These are phyloP conservation scores for Chirona hameri DNA, from an alignment of 2,888 invertebrate species.

Conservation along the genomic window DNA sequence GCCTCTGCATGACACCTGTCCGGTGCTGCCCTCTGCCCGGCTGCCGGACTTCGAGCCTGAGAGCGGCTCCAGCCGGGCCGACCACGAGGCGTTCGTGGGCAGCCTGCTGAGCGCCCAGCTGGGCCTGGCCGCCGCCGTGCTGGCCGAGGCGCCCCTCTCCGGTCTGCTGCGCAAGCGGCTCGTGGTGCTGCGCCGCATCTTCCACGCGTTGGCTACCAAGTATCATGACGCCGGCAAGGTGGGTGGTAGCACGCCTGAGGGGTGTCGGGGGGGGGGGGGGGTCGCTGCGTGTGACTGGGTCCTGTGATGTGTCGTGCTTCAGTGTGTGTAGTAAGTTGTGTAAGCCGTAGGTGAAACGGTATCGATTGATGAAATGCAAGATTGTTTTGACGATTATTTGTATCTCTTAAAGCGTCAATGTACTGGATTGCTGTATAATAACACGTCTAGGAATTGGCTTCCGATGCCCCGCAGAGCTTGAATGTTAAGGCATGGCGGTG, in stretches of 20 bases:
- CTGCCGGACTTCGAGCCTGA: slow-evolving; percentile 58
- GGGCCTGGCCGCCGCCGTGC: slow-evolving; percentile 44
- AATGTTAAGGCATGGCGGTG: no score
- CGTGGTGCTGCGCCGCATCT: slow-evolving; percentile 56
- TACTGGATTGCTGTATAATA: no score
- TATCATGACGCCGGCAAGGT: slow-evolving; percentile 48
- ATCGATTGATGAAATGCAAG: no score
- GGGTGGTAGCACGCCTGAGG: background rate
- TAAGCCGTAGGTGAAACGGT: no score
- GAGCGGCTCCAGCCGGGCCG: slow-evolving; percentile 46
- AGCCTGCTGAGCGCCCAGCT: slow-evolving; percentile 54
- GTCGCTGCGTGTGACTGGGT: no score
- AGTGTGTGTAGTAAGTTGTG: no score
- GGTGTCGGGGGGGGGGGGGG: background rate
- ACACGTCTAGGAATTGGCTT: no score
- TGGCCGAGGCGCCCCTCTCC: slow-evolving; percentile 58
- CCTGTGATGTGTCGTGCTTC: no score
- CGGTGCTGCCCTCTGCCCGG: slow-evolving; percentile 46
- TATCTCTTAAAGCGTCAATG: no score
- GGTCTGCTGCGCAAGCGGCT: slow-evolving; percentile 55
- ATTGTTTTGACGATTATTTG: no score
- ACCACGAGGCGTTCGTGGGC: slow-evolving; percentile 55
- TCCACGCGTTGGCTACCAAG: slow-evolving; percentile 55
- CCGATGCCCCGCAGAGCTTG: no score
- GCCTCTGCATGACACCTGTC: slow-evolving; percentile 43